Evolutionary conservation across 2,888 invertebrate species (phyloP), one percentile per base, ranked within the genome.

Genomic region (Conistra vaccinii): DNA sequence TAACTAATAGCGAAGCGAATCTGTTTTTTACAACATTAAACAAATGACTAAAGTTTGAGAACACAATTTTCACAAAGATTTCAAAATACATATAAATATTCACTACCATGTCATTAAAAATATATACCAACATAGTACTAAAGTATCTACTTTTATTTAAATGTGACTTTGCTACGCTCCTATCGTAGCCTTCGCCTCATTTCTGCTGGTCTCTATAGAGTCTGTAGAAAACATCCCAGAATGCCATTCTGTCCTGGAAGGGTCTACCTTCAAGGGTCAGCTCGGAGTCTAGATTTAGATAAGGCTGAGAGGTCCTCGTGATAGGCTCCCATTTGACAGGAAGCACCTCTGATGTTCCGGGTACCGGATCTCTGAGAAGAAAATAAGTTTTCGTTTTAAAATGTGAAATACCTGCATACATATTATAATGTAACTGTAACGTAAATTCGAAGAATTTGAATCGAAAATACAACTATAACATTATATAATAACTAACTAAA

Each of bases 221-320:
- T 75, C 79, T 89, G 73, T 89, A 90, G 65, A 92, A 90, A 6
- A 87, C 69, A 23, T 90, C 88, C 88, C 87, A 89, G 67, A 89
- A 90, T 7, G 84, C 81, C 82, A 85, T 88, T 57, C 87, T 84
- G 0, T 74, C 73, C 35, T 89, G 81, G 69, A 85, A 88, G 7
- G 85, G 85, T 58, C 87, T 86, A 29, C 48, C 57, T 53, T 83
- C 68, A 32, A 87, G 51, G 1, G 68, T 72, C 1, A 88, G 62
- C 0, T 87, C 80, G 0, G 73, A 69, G 69, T 84, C 77, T 39
- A 89, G 69, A n/a, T 70, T 67, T 12, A 90, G 55, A 58, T 85
- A 89, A 6, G 66, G 61, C 29, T 84, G 70, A 3, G 69, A 71
- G 0, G 83, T 83, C 57, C 67, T 75, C 20, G 84, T 79, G 2